Evolutionary conservation across 2,888 invertebrate species (phyloP).

Genomic region (Meiosimyza decipiens): DNA sequence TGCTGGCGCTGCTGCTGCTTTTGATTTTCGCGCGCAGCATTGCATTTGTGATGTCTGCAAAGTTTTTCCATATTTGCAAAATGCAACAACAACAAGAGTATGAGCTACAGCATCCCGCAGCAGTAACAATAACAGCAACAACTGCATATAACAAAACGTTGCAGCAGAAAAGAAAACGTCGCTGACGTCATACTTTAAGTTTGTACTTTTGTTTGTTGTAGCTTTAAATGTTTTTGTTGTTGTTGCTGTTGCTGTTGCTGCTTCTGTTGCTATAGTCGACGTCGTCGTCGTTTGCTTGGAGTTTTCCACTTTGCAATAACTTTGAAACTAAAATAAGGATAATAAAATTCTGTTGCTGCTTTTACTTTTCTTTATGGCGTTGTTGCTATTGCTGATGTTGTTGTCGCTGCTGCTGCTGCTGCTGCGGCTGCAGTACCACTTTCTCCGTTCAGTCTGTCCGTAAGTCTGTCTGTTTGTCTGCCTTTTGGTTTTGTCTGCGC

Average conservation of each 20-base stretch:
- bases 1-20: neutral
- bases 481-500: slow-evolving; percentile 46
- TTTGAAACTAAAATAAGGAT: slow-evolving; percentile 60
- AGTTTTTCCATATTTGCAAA: slow-evolving; percentile 37
- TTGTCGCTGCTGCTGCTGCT: slow-evolving; percentile 38
- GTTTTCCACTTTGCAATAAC: slow-evolving; percentile 57
- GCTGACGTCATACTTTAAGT: slow-evolving; percentile 14
- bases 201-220: neutral
- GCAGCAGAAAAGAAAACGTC: neutral
- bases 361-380: slow-evolving; percentile 21
- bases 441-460: slow-evolving; percentile 17
- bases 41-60: slow-evolving; percentile 37
- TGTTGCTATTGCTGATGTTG: slow-evolving; percentile 18
- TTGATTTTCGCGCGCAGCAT: slow-evolving; percentile 31
- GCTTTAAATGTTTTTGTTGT: slow-evolving; percentile 5
- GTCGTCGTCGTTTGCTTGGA: slow-evolving; percentile 45
- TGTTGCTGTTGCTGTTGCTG: slow-evolving; percentile 26
- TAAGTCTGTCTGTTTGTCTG: slow-evolving; percentile 38
- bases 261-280: slow-evolving; percentile 19
- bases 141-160: neutral
- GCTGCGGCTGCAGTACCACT: slow-evolving; percentile 25
- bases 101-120: slow-evolving; percentile 40
- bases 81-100: slow-evolving; percentile 10
- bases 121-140: slow-evolving; percentile 30
- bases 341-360: slow-evolving; percentile 48